Conservation (phyloP, 2,888 invertebrate genomes). For the Dryadula phaetusa region DNA sequence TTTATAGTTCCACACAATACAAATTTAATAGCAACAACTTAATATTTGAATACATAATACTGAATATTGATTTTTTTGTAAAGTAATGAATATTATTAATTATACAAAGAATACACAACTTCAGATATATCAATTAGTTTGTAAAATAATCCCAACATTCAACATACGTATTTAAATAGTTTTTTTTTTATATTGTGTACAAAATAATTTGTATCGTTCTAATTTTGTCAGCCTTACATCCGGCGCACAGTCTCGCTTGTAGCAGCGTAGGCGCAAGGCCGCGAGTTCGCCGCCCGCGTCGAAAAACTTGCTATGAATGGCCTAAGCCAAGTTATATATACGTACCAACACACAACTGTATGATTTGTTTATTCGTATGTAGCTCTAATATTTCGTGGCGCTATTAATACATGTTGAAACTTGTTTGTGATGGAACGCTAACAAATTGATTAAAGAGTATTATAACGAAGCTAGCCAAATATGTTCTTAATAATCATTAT, state of each 20-base stretch:
- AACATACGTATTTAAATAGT: conserved; percentile 10
- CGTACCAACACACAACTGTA: not conserved
- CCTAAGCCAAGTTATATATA: conserved; percentile 47
- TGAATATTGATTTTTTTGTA: too few species aligned
- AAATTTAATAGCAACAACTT: not conserved
- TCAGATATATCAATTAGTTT: too few species aligned
- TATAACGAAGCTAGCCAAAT: not conserved
- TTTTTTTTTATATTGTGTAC: conserved; percentile 17
- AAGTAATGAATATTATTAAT: too few species aligned
- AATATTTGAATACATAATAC: not conserved
- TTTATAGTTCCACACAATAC: not conserved
- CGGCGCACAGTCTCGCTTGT: conserved; percentile 55
- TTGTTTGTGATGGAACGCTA: conserved; percentile 1
- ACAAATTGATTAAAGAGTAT: not conserved
- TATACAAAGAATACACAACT: too few species aligned
- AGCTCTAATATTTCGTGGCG: conserved; percentile 28
- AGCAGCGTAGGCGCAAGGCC: conserved; percentile 70
- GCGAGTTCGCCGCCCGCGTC: conserved; percentile 72
- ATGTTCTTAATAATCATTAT: too few species aligned
- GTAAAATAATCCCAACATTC: not conserved
- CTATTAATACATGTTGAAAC: conserved; percentile 3
- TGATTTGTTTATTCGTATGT: not conserved
- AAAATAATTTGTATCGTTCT: conserved; percentile 59
- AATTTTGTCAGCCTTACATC: conserved; percentile 64
- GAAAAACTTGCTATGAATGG: conserved; percentile 78